Evolutionary conservation across 2,888 invertebrate genomes (phyloP).

Genomic region (Heliconius sara): DNA sequence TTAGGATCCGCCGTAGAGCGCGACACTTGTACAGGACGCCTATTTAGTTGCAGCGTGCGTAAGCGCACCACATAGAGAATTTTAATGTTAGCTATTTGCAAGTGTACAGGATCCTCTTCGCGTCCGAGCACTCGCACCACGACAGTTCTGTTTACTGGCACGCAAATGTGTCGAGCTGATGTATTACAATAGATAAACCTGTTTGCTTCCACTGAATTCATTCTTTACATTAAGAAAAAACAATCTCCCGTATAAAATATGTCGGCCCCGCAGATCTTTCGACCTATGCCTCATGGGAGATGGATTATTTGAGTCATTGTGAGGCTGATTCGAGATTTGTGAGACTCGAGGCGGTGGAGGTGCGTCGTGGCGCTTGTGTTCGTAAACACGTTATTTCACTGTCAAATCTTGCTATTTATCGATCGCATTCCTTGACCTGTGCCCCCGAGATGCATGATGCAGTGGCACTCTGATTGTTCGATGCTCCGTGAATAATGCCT

Average conservation of each 20-base stretch:
- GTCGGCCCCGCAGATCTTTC: constrained; percentile 53
- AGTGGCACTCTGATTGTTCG: constrained; percentile 60
- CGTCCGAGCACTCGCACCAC: constrained; percentile 41
- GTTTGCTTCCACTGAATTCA: constrained; percentile 55
- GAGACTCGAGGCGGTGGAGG: constrained; percentile 55
- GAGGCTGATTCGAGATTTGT: constrained; percentile 64
- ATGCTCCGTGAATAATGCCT: constrained; percentile 49
- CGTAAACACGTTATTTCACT: constrained; percentile 72
- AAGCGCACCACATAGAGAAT: constrained; percentile 53
- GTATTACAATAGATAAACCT: constrained; percentile 55
- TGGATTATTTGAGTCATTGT: constrained; percentile 68
- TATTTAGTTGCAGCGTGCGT: constrained; percentile 54
- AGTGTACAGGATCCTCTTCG: constrained; percentile 47
- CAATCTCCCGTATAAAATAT: constrained; percentile 52
- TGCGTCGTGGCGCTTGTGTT: constrained; percentile 55
- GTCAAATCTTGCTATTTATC: constrained; percentile 75
- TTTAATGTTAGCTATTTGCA: constrained; percentile 55
- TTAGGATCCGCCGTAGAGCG: constrained; percentile 49
- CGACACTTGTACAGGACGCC: constrained; percentile 43
- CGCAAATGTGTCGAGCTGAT: constrained; percentile 51
- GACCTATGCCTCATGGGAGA: constrained; percentile 67
- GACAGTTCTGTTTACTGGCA: constrained; percentile 47
- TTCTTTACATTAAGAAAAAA: constrained; percentile 50
- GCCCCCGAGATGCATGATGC: constrained; percentile 65
- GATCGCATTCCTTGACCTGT: constrained; percentile 71